phyloP scores from a whole-genome alignment of 2,888 invertebrate species.

The Drosophila niveifrons region DNA sequence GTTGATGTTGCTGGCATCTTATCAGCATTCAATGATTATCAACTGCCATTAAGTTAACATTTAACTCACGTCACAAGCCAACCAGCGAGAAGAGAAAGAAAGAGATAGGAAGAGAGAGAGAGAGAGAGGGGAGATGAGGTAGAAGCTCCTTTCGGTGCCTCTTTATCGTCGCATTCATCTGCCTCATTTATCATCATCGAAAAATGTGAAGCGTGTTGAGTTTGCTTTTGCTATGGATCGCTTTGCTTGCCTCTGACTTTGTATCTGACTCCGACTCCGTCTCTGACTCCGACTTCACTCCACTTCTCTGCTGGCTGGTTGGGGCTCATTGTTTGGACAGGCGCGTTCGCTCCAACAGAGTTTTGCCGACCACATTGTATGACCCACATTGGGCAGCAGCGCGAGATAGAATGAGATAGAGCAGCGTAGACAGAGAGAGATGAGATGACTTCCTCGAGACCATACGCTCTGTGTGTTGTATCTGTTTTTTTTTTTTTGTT shows the following conservation, averaged over 20 bases:
- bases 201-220: constrained; percentile 79
- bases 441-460: constrained; percentile 56
- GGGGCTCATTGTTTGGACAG: constrained; percentile 65
- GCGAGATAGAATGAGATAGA: constrained; percentile 14
- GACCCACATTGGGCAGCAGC: constrained; percentile 50
- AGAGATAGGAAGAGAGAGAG: background rate
- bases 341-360: constrained; percentile 52
- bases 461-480: constrained; percentile 27
- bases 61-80: constrained; percentile 47
- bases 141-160: constrained; percentile 60
- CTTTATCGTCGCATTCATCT: constrained; percentile 77
- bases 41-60: constrained; percentile 47
- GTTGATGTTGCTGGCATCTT: constrained; percentile 15
- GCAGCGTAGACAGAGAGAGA: constrained; percentile 2
- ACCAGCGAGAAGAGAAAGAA: background rate
- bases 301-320: constrained; percentile 47
- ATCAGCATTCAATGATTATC: constrained; percentile 45
- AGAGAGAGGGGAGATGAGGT: constrained; percentile 2
- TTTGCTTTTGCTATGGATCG: constrained; percentile 51
- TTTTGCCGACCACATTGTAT: constrained; percentile 49
- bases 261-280: too few relatives aligned
- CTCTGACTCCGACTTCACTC: too few relatives aligned
- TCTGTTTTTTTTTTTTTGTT: constrained; percentile 29
- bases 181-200: constrained; percentile 77
- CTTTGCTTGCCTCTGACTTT: constrained; percentile 2